A percentile compares a stretch with the other conserved stretches of the same genome.
phyloP scores from a whole-genome alignment of 2,113 vertebrate species.

The Upupa epops region DNA sequence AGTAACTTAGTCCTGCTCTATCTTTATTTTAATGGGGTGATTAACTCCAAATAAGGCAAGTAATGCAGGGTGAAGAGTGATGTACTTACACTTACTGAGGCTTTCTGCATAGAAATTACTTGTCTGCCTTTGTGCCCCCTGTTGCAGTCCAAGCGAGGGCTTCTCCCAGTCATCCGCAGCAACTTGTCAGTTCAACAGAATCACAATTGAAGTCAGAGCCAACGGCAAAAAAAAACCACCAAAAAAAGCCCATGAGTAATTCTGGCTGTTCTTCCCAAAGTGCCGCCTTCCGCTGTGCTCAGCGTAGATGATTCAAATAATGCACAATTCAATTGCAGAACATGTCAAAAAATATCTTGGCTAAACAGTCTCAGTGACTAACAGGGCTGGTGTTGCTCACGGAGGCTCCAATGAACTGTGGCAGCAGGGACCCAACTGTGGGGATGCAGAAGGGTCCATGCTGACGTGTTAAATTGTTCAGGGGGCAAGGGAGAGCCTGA shows the following conservation, averaged over 20 bases:
- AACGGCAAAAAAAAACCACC: not conserved
- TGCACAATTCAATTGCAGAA: not conserved
- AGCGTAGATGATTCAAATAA: constrained; percentile 27
- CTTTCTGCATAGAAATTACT: not conserved
- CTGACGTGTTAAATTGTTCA: not conserved
- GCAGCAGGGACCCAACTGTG: not conserved
- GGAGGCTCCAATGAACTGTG: not conserved
- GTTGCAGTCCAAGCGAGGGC: not conserved
- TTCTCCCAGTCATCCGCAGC: not conserved
- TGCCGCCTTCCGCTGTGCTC: not conserved
- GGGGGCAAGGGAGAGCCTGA: not conserved
- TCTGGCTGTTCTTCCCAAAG: not conserved
- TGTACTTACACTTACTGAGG: not conserved
- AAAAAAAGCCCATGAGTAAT: constrained; percentile 38
- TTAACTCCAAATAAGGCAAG: not conserved
- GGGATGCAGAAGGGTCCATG: not conserved
- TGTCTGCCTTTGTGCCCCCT: not conserved
- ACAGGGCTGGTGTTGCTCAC: not conserved
- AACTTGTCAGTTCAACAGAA: not conserved
- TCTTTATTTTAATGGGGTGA: not conserved
- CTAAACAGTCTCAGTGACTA: not conserved
- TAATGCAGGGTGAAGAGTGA: not conserved
- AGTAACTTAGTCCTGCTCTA: not conserved
- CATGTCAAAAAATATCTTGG: constrained; percentile 28
- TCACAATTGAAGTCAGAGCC: not conserved